Conservation (phyloP, 2,113 vertebrate species). For the Cyanoderma ruficeps region DNA sequence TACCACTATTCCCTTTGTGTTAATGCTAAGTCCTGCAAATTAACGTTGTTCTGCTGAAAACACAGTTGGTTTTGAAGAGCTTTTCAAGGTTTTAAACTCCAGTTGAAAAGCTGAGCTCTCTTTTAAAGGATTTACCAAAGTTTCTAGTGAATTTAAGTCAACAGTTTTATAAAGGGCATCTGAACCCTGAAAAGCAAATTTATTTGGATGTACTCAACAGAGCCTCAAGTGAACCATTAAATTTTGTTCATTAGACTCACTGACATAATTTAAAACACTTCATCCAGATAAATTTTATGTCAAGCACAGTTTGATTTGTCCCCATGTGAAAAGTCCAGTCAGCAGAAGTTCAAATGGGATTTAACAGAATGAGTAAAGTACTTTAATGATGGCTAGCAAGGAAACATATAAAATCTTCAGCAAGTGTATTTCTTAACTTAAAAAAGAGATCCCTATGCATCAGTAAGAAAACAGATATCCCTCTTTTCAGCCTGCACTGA, state of each 20-base stretch:
- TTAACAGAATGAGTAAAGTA: neutral
- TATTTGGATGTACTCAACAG: slow-evolving; percentile 29
- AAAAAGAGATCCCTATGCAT: neutral
- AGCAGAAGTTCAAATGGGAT: slow-evolving; percentile 24
- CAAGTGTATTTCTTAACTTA: neutral
- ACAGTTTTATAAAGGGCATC: neutral
- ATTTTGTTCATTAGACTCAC: slow-evolving; percentile 37
- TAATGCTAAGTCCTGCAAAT: neutral
- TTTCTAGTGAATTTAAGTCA: neutral
- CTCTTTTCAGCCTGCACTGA: neutral
- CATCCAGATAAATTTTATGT: slow-evolving; percentile 36
- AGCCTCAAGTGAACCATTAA: slow-evolving; percentile 27
- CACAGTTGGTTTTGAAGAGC: neutral
- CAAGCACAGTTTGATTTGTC: slow-evolving; percentile 28
- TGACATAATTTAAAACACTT: slow-evolving; percentile 44
- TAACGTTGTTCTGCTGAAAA: neutral
- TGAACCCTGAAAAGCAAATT: slow-evolving; percentile 28
- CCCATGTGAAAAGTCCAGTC: slow-evolving; percentile 28
- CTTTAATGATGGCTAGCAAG: neutral
- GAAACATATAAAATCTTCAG: neutral
- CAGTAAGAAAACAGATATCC: neutral
- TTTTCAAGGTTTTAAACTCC: neutral
- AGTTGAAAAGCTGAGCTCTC: neutral
- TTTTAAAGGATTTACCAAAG: neutral
- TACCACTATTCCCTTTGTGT: rapidly evolving